These are phyloP conservation scores for Rhyacophila evoluta DNA, from an alignment of 2,888 invertebrate species.

Conservation along the genomic window DNA sequence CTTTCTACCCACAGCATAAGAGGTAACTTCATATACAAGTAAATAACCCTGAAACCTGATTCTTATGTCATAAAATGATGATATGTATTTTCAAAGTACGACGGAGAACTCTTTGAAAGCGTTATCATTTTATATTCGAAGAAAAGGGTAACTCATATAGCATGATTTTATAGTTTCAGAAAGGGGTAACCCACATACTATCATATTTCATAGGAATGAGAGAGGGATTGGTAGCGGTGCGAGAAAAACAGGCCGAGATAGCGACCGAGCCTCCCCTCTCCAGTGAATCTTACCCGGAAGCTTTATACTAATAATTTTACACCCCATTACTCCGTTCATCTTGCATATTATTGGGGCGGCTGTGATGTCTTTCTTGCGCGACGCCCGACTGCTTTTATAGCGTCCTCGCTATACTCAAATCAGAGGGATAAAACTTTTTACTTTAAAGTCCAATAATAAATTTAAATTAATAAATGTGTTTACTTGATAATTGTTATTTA, in stretches of 20 bases:
- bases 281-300: constrained; percentile 53
- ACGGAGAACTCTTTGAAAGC: neutral
- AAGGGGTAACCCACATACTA: constrained; percentile 19
- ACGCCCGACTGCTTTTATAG: constrained; percentile 19
- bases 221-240: constrained; percentile 35
- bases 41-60: neutral
- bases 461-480: no score
- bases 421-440: neutral
- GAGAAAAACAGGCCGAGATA: constrained; percentile 45
- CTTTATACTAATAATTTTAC: constrained; percentile 55
- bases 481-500: no score
- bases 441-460: no score
- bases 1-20: neutral
- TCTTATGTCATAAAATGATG: neutral
- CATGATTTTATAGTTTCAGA: constrained; percentile 33
- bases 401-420: constrained; percentile 2
- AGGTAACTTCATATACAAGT: neutral
- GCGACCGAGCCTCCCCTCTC: constrained; percentile 40
- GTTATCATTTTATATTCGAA: constrained; percentile 4
- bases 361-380: constrained; percentile 14
- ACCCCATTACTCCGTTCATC: constrained; percentile 55
- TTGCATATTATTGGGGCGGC: constrained; percentile 54
- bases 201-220: constrained; percentile 48
- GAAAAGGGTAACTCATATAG: neutral
- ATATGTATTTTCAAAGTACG: neutral